Evolutionary conservation across 2,888 invertebrate species (phyloP), one percentile per base, ranked within the genome.

Genomic region (Drosophila gaucha): DNA sequence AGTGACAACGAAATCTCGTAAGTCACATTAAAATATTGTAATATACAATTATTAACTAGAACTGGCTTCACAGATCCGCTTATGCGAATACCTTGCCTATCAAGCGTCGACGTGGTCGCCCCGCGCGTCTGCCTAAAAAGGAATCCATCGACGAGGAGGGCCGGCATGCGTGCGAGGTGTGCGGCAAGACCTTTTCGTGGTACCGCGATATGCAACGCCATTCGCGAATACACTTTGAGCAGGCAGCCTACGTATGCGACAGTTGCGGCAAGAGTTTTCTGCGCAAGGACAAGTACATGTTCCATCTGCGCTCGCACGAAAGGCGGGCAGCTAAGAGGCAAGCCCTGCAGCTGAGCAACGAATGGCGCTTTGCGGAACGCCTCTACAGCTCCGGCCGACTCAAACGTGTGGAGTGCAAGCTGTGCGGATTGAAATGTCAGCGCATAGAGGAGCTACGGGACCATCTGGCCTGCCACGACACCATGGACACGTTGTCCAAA

Each of bases 161-260:
- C 0, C 86, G 90, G 3, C 87, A 86, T 58, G 79, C 67, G 0
- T 91, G 91, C 24, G 69, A 84, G 3, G 78, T 78, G n/a, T 91
- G 91, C 35, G 80, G 75, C 18, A 90, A 90, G 67, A 86, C 88
- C 0, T 91, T 91, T 47, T 89, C 90, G 0, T 89, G 90, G 85
- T 80, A 86, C 30, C 90, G 90, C 10, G 91, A 91, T 67, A 78
- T 90, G 57, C 85, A 84, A 28, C 89, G 91, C 0, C 91, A 91
- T 55, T 82, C 87, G 8, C 84, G 83, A 26, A 74, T 73, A 0
- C 91, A 91, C 55, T 86, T 75, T 12, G 86, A 83, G 1, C 75
- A 80, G 31, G 83, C 80, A 1, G 51, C 62, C 0, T 80, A 60
- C 31, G 70, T 79, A 14, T 90, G 90, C 16, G 70, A 74, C 6